Conservation (phyloP, 1,140 invertebrate genomes). For the Eciton burchellii region DNA sequence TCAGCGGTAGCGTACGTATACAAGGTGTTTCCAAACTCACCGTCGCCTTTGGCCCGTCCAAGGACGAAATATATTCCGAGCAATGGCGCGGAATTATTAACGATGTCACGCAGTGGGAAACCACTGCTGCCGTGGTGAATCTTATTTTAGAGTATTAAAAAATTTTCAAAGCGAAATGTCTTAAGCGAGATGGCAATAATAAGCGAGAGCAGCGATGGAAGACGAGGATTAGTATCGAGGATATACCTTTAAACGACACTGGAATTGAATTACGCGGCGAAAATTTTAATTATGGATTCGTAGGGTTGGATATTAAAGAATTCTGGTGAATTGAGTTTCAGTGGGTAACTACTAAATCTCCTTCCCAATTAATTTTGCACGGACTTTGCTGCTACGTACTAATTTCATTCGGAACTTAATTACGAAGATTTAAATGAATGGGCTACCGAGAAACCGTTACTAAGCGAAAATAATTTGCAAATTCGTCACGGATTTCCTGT, state of each 20-base stretch:
- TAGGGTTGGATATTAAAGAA: neutral
- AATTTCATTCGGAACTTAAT: slow-evolving; percentile 6
- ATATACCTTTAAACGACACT: slow-evolving; percentile 10
- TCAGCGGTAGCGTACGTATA: neutral
- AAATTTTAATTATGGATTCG: neutral
- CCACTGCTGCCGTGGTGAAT: neutral
- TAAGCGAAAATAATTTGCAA: slow-evolving; percentile 7
- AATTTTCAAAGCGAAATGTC: neutral
- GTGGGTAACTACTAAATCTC: slow-evolving; percentile 9
- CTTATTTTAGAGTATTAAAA: neutral
- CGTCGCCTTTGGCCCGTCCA: no score
- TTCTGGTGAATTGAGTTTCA: slow-evolving; percentile 7
- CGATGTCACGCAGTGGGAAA: neutral
- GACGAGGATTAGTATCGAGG: neutral
- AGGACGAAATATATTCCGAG: neutral
- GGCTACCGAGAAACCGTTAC: neutral
- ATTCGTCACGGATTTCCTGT: neutral
- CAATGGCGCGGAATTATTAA: slow-evolving; percentile 1
- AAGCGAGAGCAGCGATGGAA: no score
- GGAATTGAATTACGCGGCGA: neutral
- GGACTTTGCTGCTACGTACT: neutral
- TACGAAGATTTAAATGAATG: slow-evolving; percentile 6
- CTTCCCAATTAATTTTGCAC: neutral
- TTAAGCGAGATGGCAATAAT: no score
- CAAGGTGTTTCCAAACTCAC: neutral